Percentiles rank a stretch among this genome's conserved stretches.
Conservation (phyloP, 2,113 vertebrate species). For the Ictidomys tridecemlineatus region DNA sequence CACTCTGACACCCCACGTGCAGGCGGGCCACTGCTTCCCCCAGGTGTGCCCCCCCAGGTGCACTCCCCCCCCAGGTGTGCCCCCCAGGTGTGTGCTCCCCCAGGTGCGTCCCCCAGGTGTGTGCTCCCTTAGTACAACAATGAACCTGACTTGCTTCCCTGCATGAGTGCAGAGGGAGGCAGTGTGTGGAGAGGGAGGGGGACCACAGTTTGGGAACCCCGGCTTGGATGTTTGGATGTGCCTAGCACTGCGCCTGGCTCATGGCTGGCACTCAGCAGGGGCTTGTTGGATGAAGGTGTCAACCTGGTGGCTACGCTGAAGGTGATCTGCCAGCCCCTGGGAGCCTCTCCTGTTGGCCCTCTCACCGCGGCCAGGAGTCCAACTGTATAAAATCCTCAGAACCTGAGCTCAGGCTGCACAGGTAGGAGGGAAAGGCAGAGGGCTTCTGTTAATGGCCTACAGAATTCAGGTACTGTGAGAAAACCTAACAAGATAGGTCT, state of each 20-base stretch:
- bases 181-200: no score
- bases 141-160: no score
- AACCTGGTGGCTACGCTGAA: not conserved
- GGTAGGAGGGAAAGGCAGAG: not conserved
- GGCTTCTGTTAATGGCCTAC: not conserved
- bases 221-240: not conserved
- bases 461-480: not conserved
- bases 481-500: not conserved
- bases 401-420: not conserved
- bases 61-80: no score
- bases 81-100: no score
- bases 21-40: not conserved
- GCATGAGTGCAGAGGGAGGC: no score
- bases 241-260: not conserved
- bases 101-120: no score
- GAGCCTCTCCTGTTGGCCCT: not conserved
- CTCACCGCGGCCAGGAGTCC: not conserved
- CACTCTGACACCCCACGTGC: not conserved
- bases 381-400: not conserved
- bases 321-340: fast-evolving
- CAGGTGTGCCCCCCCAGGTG: no score
- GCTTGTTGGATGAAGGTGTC: not conserved
- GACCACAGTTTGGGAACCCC: not conserved
- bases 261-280: not conserved
- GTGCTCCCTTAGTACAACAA: no score